Conservation (phyloP, 2,113 vertebrate species). For the Grammomys dolichurus region DNA sequence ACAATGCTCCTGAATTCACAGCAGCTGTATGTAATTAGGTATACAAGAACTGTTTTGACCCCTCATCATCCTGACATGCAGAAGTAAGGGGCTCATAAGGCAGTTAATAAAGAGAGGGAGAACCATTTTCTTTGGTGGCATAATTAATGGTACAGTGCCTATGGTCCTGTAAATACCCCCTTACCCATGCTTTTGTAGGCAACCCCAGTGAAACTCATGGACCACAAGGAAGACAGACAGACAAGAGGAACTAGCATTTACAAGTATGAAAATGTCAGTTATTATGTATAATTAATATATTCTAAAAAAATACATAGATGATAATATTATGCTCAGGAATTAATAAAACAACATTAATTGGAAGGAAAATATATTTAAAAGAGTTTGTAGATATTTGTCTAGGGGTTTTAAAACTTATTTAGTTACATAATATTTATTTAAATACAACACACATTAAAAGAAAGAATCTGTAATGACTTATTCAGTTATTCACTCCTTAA, state of each 20-base stretch:
- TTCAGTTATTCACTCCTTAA: not conserved
- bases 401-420: not conserved
- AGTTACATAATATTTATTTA: conserved; percentile 21
- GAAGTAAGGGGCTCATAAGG: not conserved
- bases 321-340: conserved; percentile 14
- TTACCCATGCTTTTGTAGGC: not conserved
- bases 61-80: no score
- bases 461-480: conserved; percentile 17
- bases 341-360: not conserved
- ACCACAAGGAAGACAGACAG: not conserved
- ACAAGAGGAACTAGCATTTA: not conserved
- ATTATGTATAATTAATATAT: not conserved
- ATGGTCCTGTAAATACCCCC: not conserved
- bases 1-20: not conserved
- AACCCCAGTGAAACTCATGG: not conserved
- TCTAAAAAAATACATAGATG: not conserved
- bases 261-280: not conserved
- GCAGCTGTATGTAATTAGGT: not conserved
- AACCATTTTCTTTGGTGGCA: not conserved
- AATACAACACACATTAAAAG: conserved; percentile 46
- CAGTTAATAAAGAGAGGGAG: not conserved
- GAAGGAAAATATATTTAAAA: conserved; percentile 43
- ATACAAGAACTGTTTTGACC: not conserved
- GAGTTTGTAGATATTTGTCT: not conserved
- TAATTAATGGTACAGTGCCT: not conserved